Evolutionary conservation across 2,113 vertebrate genomes (phyloP).

Genomic region (Festucalex cinctus): DNA sequence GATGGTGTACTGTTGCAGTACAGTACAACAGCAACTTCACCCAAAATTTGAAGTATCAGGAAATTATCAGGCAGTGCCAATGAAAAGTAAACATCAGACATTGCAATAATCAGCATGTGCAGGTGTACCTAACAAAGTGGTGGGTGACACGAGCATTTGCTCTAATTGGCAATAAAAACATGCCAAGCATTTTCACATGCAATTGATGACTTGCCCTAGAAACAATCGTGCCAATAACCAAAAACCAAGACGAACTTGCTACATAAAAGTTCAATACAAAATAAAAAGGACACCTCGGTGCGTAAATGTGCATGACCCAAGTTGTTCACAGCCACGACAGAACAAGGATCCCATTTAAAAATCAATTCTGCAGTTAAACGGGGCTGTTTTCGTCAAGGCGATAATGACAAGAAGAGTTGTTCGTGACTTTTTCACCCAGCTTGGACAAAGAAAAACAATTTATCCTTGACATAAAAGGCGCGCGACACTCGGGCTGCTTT

Average conservation of each 20-base stretch:
- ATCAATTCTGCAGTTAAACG: conserved; percentile 43
- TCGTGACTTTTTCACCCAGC: conserved; percentile 28
- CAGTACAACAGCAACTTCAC: neutral
- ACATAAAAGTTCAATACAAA: neutral
- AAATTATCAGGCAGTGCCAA: neutral
- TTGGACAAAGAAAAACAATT: neutral
- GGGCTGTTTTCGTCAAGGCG: conserved; percentile 26
- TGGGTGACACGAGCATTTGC: neutral
- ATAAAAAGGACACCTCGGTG: conserved; percentile 9
- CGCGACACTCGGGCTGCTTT: conserved; percentile 3
- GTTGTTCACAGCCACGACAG: conserved; percentile 25
- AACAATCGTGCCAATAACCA: neutral
- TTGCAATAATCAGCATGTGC: neutral
- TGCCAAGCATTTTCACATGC: neutral
- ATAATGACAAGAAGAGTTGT: conserved; percentile 17
- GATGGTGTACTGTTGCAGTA: neutral
- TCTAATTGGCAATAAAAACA: conserved; percentile 4
- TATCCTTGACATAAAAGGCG: conserved; percentile 11
- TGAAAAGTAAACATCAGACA: neutral
- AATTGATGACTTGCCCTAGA: neutral
- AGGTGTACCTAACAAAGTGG: neutral
- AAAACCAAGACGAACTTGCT: neutral
- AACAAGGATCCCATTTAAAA: conserved; percentile 23
- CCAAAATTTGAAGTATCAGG: neutral
- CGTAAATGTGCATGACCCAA: conserved; percentile 46